Base-by-base conservation (phyloP, 1,140 invertebrate species). In the Drosophila pectinifera region DNA sequence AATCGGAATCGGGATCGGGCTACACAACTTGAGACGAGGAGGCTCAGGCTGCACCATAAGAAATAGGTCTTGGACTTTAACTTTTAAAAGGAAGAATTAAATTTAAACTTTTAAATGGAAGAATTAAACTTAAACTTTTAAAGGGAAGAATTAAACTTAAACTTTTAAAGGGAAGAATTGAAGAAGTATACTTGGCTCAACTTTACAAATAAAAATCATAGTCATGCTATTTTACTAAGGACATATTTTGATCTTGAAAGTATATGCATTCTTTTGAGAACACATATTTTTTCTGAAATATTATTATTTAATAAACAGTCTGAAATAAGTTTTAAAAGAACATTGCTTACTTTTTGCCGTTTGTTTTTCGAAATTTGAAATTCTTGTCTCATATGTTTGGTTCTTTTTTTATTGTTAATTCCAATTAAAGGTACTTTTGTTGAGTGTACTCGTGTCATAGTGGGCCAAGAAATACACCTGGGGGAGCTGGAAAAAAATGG, bases 381-480 rank as follows among this genome's bases (percentile, higher is more conserved):
- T 38, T 38, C 14, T 10, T 48, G 0, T 3, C 5, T 14, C 8
- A 48, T 26, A 26, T 26, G n/a, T 48, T 10, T 38, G 54, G 22
- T 4, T 41, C 41, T 34, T 34, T 4, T 34, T n/a, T 42, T 7
- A 38, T n/a, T 22, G 1, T 22, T 5, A n/a, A 22, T 10, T n/a
- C 5, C 6, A 10, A 20, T 26, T 4, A 0, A 4, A 20, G 5
- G 4, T 36, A 2, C 10, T 18, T 43, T 48, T 70, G 59, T 36
- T n/a, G 10, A 4, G 43, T 62, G 65, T 41, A 62, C 38, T 65
- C 48, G 31, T 84, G 67, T 68, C 62, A 85, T 73, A 73, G 81
- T 84, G 81, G 73, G 77, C 61, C 81, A 80, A 28, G 51, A 20
- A 26, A 31, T 39, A 57, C 67, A 70, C 67, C 51, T 69, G 67